phyloP scores from a whole-genome alignment of 2,113 vertebrate genomes.

The Henicopernis longicauda region DNA sequence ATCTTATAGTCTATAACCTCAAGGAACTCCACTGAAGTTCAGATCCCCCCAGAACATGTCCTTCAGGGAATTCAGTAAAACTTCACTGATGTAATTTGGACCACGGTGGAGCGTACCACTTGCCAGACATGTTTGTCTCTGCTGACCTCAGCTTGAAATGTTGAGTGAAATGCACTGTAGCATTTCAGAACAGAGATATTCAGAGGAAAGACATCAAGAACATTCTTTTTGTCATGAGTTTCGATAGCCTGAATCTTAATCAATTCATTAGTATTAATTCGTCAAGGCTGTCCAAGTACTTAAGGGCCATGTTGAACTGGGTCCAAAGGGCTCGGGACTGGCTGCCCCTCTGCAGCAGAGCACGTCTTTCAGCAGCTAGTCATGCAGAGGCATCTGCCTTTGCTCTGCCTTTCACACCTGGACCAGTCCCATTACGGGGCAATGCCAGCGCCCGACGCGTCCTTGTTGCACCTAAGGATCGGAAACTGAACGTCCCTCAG shows the following conservation, averaged over 20 bases:
- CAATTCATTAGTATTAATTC: background rate
- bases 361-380: background rate
- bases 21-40: background rate
- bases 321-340: background rate
- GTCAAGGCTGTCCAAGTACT: background rate
- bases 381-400: background rate
- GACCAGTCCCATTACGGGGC: background rate
- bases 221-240: background rate
- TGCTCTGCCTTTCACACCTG: background rate
- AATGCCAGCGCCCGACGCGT: background rate
- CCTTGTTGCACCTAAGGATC: background rate
- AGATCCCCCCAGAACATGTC: background rate
- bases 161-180: background rate
- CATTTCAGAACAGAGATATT: background rate
- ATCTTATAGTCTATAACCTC: background rate
- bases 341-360: background rate
- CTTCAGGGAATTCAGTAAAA: background rate
- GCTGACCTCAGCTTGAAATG: background rate
- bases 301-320: background rate
- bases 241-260: background rate
- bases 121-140: background rate
- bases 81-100: background rate
- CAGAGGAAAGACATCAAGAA: background rate
- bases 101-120: fast-evolving
- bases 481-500: background rate